Evolutionary conservation across 2,888 invertebrate genomes (phyloP).

Genomic region (Nomada fabriciana): DNA sequence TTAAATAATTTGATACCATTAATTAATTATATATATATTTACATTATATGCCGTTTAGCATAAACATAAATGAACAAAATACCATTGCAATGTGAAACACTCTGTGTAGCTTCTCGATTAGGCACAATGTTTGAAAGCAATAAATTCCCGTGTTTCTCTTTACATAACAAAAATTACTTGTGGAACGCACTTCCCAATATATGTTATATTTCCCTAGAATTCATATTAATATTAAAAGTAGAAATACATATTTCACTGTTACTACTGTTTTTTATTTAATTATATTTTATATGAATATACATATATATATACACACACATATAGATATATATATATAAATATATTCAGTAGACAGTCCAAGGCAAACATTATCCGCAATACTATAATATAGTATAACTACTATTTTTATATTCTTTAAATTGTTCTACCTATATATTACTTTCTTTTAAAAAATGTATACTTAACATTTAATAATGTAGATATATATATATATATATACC

Average conservation of each 20-base stretch:
- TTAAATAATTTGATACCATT: conserved; percentile 26
- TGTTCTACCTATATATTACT: conserved; percentile 84
- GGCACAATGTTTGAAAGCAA: conserved; percentile 76
- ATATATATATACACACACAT: conserved; percentile 7
- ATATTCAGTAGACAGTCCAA: conserved; percentile 83
- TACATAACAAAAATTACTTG: conserved; percentile 78
- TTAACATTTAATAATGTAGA: conserved; percentile 82
- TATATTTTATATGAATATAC: conserved; percentile 64
- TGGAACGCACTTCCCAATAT: conserved; percentile 79
- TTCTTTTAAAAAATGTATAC: conserved; percentile 84
- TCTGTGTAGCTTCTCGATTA: conserved; percentile 70
- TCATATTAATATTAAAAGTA: conserved; percentile 84
- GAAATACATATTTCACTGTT: conserved; percentile 83
- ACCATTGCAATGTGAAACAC: conserved; percentile 59
- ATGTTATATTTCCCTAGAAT: conserved; percentile 78
- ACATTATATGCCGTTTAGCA: conserved; percentile 27
- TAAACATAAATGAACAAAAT: conserved; percentile 61
- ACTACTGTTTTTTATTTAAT: conserved; percentile 76
- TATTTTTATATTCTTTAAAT: conserved; percentile 77
- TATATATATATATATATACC: conserved; percentile 75
- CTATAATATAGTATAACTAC: conserved; percentile 81
- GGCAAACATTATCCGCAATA: conserved; percentile 83
- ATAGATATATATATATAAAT: conserved; percentile 28
- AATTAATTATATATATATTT: conserved; percentile 28
- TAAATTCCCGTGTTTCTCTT: conserved; percentile 63